Evolutionary conservation across 1,140 invertebrate species (phyloP), one percentile per base, ranked within the genome.

Genomic region (Frieseomelitta varia): DNA sequence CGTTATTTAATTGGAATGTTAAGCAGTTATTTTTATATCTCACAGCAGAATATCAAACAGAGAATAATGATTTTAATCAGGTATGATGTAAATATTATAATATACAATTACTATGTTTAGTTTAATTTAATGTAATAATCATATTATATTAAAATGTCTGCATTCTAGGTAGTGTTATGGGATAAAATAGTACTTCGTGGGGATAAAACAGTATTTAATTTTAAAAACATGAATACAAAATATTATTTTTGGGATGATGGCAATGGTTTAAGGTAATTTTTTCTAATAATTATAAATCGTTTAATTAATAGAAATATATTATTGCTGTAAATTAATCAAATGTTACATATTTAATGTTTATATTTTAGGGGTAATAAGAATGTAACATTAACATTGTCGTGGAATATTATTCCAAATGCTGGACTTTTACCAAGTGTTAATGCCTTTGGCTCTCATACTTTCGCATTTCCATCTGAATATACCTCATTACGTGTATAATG

Each of bases 231-330:
- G 95, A 98, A 99, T 92, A 98, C 98, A 6, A 99, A 99, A 94
- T 99, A 99, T 95, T 99, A 99, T 93, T 99, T 99, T 95, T 99
- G 99, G 98, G 99, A 99, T 96, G 99, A 99, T 96, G 99, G 99
- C 72, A 98, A 98, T 95, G 99, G 99, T 92, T 95, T 99, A 21
- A 98, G 96, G 98, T 99, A 96, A 97, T 86, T 55, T 51, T 81
- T 76, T 55, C 2, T n/a, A 61, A 39, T 39, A 24, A 39, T 34
- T 81, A 14, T 47, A 79, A 56, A 14, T 24, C 4, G 3, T 72
- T 15, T 51, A 17, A 55, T 39, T 47, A n/a, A 27, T 27, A 19
- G 12, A 8, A 2, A 56, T 63, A 39, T 24, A 47, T 47, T 11
- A 21, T 65, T 53, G 84, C 1, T 55, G 55, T 17, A 79, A 21